Percentiles rank a stretch among this genome's conserved stretches.
These are phyloP conservation scores for Macquaria australasica DNA, from an alignment of 2,113 vertebrate species.

Conservation along the genomic window DNA sequence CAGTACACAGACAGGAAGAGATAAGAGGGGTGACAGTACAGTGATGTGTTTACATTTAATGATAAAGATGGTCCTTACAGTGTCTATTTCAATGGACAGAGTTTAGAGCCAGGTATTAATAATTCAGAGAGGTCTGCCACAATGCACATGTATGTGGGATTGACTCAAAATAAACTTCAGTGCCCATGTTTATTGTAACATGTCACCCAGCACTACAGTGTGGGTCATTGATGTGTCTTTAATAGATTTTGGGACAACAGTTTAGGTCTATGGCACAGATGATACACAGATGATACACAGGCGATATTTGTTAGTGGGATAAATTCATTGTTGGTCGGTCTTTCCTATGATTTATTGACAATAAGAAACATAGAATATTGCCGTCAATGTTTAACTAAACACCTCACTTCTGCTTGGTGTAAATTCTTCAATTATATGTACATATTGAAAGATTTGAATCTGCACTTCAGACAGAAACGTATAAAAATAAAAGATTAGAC, in stretches of 20 bases:
- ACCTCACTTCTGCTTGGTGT: background rate
- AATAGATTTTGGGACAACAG: background rate
- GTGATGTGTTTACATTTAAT: background rate
- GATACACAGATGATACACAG: too few relatives aligned
- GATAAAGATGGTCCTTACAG: background rate
- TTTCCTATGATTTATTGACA: background rate
- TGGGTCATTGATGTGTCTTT: background rate
- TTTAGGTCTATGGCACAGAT: background rate
- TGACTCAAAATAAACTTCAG: too few relatives aligned
- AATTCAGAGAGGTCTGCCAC: background rate
- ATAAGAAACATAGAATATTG: background rate
- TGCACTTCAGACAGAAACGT: too few relatives aligned
- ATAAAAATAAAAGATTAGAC: background rate
- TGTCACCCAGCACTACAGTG: background rate
- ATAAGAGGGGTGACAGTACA: background rate
- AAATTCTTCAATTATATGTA: background rate
- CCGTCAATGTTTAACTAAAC: background rate
- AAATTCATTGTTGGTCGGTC: background rate
- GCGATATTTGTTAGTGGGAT: background rate
- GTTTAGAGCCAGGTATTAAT: background rate
- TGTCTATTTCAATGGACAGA: background rate
- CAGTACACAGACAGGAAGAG: background rate
- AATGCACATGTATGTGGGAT: background rate
- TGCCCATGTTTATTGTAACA: background rate
- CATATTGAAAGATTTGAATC: background rate